Evolutionary conservation across 2,888 invertebrate genomes (phyloP), one percentile per base, ranked within the genome.

Genomic region (Sylvicola cinctus): DNA sequence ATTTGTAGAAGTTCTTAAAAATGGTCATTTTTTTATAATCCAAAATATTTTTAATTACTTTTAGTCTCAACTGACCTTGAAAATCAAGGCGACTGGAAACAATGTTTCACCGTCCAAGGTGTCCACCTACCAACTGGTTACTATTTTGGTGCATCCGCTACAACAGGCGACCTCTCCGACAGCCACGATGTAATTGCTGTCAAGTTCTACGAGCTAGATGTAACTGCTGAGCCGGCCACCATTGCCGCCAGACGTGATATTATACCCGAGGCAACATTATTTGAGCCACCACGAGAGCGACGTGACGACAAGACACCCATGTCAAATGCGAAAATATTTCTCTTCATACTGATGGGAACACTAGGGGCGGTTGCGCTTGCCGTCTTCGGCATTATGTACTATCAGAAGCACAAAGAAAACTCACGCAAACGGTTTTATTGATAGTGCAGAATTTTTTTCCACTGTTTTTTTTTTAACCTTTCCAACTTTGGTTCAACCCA

Each of bases 91-190:
- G 77, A 78, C 2, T 98, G 95, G 93, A 84, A 85, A 48, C 78
- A 80, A 48, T 99, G 98, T 50, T 75, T 99, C 46, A 67, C 68
- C 35, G 91, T 91, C 0, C 68, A 75, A 44, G 87, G 88, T 31
- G 84, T 99, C 1, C 68, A 75, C 38, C 63, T 99, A 8, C 98
- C 98, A 0, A 90, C 93, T 0, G 90, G 90, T 0, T 96, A 95
- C 60, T 91, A 69, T 60, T 79, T 93, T 54, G 98, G 98, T 2
- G 65, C 88, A 4, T 78, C 91, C 0, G 90, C 98, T 1, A 91
- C 91, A 2, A 99, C 98, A 0, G 98, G 98, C 2, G 95, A 98
- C 54, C 63, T 99, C 30, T 77, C 83, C 39, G 98, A 98, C 63
- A 90, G 84, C 56, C 98, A 98, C 55, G 96, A 98, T 56, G 69